phyloP scores from a whole-genome alignment of 1,140 invertebrate genomes.

The Venustaconcha ellipsiformis region DNA sequence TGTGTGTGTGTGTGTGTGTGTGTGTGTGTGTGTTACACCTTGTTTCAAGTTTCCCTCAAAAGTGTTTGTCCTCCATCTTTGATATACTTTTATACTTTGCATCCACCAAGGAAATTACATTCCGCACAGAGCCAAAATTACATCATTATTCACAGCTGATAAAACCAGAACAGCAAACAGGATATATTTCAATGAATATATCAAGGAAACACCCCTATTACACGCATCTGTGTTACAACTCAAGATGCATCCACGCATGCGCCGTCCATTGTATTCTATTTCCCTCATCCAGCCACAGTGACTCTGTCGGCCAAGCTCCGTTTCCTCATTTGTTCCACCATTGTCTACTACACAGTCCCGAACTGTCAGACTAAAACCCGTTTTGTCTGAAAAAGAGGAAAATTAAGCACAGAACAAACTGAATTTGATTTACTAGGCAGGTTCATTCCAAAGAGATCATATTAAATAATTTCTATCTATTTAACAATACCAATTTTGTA shows the following conservation, averaged over 20 bases:
- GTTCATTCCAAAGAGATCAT: not conserved
- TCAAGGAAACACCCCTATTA: constrained; percentile 53
- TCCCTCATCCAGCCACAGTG: constrained; percentile 65
- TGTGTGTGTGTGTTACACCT: too few species aligned
- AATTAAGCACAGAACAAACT: not conserved
- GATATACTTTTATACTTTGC: too few species aligned
- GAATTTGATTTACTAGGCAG: not conserved
- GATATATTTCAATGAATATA: too few species aligned
- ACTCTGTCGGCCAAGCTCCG: constrained; percentile 61
- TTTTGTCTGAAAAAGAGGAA: constrained; percentile 34
- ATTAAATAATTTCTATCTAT: not conserved
- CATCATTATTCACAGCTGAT: too few species aligned
- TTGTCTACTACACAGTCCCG: constrained; percentile 73
- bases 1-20: too few species aligned
- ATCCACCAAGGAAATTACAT: too few species aligned
- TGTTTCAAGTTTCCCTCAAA: too few species aligned
- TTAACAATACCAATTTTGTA: not conserved
- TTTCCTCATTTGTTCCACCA: constrained; percentile 62
- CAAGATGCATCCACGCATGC: constrained; percentile 72
- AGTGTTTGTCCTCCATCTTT: too few species aligned
- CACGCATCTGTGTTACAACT: constrained; percentile 73
- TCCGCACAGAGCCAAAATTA: too few species aligned
- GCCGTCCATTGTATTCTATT: constrained; percentile 52
- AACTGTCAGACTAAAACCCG: constrained; percentile 59
- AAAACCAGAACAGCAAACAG: too few species aligned